Percentiles rank a stretch among this genome's conserved stretches.
Conservation (phyloP, 2,113 vertebrate species). For the Lipotes vexillifer region DNA sequence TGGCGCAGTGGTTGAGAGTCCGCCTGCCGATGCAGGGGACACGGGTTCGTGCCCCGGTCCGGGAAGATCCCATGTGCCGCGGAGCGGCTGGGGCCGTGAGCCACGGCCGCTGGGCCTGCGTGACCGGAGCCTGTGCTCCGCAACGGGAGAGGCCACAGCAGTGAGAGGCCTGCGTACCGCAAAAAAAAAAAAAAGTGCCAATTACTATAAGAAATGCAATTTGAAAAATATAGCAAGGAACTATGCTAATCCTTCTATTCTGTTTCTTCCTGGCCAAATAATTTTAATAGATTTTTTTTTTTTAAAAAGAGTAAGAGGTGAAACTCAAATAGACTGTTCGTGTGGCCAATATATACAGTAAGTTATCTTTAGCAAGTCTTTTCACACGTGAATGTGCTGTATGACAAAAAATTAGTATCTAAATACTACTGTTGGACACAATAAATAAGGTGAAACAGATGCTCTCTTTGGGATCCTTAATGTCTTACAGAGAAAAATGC, state of each 20-base stretch:
- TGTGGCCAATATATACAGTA: neutral
- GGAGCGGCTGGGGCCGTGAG: too few relatives aligned
- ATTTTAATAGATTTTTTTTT: neutral
- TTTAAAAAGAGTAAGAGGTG: neutral
- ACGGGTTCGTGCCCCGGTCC: too few relatives aligned
- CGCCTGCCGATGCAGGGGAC: too few relatives aligned
- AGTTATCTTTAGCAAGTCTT: neutral
- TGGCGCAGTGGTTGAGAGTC: too few relatives aligned
- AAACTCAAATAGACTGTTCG: neutral
- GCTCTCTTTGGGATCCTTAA: neutral
- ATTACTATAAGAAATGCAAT: neutral
- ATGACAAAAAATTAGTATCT: neutral
- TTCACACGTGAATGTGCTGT: neutral
- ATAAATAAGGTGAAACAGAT: fast-evolving
- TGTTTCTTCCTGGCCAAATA: neutral
- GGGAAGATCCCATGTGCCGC: too few relatives aligned
- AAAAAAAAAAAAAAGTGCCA: neutral
- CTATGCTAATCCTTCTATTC: neutral
- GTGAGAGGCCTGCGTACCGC: too few relatives aligned
- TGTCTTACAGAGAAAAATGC: neutral
- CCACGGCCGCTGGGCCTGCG: too few relatives aligned
- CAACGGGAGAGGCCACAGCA: too few relatives aligned
- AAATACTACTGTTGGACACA: neutral
- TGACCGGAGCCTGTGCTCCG: too few relatives aligned
- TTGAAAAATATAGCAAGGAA: neutral